Conservation (phyloP, 2,888 invertebrate species). For the Zelleria hepariella region DNA sequence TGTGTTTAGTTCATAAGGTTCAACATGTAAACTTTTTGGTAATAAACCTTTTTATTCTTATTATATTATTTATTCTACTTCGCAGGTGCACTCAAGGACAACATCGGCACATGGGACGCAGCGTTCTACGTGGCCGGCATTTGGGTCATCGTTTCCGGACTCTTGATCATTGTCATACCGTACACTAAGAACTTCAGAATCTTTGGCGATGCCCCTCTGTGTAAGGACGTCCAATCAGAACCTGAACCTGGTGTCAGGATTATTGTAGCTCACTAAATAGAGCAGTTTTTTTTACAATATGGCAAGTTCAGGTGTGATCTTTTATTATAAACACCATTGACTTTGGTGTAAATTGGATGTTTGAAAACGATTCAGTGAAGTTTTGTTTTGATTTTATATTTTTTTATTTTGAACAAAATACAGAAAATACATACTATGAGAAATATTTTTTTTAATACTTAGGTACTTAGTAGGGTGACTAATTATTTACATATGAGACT, state of each 20-base stretch:
- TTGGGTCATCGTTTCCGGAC: slow-evolving; percentile 85
- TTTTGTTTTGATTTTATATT: neutral
- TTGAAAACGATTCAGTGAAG: neutral
- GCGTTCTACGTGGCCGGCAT: slow-evolving; percentile 86
- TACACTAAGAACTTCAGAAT: slow-evolving; percentile 76
- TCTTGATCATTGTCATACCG: slow-evolving; percentile 76
- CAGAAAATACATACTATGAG: neutral
- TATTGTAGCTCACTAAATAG: slow-evolving; percentile 51
- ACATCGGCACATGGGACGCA: slow-evolving; percentile 80
- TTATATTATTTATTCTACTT: neutral
- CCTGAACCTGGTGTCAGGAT: slow-evolving; percentile 59
- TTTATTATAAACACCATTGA: too few species aligned
- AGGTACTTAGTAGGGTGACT: neutral
- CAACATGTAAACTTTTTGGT: too few species aligned
- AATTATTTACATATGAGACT: neutral
- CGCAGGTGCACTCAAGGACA: slow-evolving; percentile 67
- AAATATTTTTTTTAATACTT: neutral
- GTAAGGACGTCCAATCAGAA: slow-evolving; percentile 55
- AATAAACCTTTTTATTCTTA: neutral
- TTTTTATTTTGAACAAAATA: neutral
- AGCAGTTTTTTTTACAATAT: neutral
- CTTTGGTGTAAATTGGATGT: neutral
- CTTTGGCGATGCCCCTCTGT: slow-evolving; percentile 59
- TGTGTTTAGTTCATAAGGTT: too few species aligned
- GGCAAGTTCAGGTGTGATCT: neutral